Percentiles rank a stretch among this genome's conserved stretches.
Conservation (phyloP, 2,797 vertebrate species). For the Champsocephalus esox region DNA sequence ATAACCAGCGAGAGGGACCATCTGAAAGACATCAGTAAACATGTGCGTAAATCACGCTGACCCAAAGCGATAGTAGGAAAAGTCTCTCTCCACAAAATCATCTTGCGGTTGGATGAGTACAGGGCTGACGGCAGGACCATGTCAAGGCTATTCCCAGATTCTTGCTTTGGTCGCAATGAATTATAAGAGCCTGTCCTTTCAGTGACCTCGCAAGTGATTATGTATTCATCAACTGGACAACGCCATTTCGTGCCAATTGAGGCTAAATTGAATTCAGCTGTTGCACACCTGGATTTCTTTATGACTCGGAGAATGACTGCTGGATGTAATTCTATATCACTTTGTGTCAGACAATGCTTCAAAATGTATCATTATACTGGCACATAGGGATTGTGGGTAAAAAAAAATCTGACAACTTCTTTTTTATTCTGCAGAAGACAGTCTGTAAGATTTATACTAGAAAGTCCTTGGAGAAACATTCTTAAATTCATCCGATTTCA, state of each 20-base stretch:
- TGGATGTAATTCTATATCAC: background rate
- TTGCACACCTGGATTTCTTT: conserved; percentile 36
- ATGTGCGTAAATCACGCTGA: conserved; percentile 82
- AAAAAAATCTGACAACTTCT: background rate
- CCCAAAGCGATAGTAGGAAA: conserved; percentile 69
- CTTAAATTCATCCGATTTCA: conserved; percentile 33
- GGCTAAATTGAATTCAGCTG: conserved; percentile 33
- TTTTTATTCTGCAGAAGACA: conserved; percentile 8
- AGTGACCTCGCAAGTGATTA: conserved; percentile 63
- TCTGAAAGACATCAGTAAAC: conserved; percentile 86
- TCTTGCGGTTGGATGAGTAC: conserved; percentile 71
- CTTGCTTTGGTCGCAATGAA: conserved; percentile 55
- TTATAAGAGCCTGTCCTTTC: conserved; percentile 69
- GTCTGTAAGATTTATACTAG: conserved; percentile 29
- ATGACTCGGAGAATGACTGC: background rate
- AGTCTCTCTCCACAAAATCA: conserved; percentile 73
- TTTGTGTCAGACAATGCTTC: conserved; percentile 5
- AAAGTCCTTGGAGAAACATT: conserved; percentile 18
- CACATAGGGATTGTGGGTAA: background rate
- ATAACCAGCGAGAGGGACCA: conserved; percentile 74
- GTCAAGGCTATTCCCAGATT: conserved; percentile 76
- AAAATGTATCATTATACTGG: background rate
- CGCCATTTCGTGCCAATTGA: background rate
- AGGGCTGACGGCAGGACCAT: conserved; percentile 62
- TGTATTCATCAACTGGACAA: conserved; percentile 27